Percentiles rank a stretch among this genome's conserved stretches.
Conservation (phyloP, 1,140 invertebrate species). For the Caligus rogercresseyi region DNA sequence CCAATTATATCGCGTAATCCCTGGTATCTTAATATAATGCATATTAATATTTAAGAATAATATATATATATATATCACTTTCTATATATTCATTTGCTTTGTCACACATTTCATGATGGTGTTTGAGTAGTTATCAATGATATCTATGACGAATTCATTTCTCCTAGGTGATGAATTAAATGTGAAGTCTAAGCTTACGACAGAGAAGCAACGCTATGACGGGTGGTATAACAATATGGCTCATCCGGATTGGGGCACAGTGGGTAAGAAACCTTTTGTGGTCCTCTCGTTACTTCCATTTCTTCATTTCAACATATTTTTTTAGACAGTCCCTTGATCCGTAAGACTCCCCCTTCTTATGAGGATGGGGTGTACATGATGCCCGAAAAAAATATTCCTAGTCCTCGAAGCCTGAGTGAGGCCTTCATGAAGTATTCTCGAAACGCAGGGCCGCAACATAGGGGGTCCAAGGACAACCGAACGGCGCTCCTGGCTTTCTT, state of each 20-base stretch:
- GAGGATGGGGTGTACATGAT: constrained; percentile 89
- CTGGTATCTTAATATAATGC: no score
- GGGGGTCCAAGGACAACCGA: constrained; percentile 61
- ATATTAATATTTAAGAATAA: no score
- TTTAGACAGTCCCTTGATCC: constrained; percentile 67
- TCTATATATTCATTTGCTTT: no score
- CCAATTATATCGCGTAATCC: no score
- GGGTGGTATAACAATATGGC: constrained; percentile 97
- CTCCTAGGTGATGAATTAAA: not conserved
- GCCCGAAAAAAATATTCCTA: constrained; percentile 68
- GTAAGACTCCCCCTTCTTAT: constrained; percentile 80
- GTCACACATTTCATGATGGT: no score
- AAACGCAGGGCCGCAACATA: constrained; percentile 35
- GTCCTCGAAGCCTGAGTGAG: constrained; percentile 65
- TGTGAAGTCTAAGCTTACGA: not conserved
- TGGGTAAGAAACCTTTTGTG: constrained; percentile 48
- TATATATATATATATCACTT: no score
- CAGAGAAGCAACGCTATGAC: constrained; percentile 87
- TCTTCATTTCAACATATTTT: not conserved
- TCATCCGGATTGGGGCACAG: constrained; percentile 83
- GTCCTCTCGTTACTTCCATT: no score
- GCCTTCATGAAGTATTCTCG: constrained; percentile 78
- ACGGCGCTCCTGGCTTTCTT: constrained; percentile 93
- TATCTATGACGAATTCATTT: no score
- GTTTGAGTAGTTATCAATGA: no score